Percentiles rank a stretch among this genome's conserved stretches.
These are phyloP conservation scores for Notarius lentiginosus DNA, from an alignment of 2,113 vertebrate genomes.

Conservation along the genomic window DNA sequence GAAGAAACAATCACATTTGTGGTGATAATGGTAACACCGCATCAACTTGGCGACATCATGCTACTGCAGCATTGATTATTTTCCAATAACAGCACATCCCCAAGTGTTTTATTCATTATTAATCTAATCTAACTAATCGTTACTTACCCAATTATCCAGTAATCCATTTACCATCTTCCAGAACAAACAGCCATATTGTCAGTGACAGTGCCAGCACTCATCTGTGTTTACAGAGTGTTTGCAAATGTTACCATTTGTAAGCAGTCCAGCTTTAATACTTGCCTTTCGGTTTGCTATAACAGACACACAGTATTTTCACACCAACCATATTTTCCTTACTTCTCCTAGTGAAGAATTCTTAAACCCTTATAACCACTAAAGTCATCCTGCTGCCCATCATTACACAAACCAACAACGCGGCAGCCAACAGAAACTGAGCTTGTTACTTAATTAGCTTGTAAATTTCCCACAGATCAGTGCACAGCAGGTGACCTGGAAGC, in stretches of 20 bases:
- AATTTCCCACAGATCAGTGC: constrained; percentile 39
- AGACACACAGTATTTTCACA: not conserved
- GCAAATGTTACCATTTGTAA: not conserved
- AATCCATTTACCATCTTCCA: not conserved
- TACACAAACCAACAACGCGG: constrained; percentile 14
- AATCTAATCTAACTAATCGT: not conserved
- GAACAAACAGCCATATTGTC: not conserved
- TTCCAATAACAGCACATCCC: not conserved
- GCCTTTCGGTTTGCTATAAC: not conserved
- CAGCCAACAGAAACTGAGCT: constrained; percentile 8
- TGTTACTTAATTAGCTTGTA: constrained; percentile 35
- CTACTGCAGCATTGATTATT: not conserved
- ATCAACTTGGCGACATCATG: not conserved
- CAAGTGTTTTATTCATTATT: not conserved
- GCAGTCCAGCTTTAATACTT: not conserved
- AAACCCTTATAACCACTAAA: not conserved
- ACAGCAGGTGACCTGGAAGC: constrained; percentile 43
- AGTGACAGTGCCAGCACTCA: not conserved
- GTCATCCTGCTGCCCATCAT: constrained; percentile 7
- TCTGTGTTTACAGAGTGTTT: not conserved
- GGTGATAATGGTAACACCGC: not conserved
- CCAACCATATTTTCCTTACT: not conserved
- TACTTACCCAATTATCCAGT: not conserved
- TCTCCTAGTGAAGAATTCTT: not conserved
- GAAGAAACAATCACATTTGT: not conserved